Base-by-base conservation (phyloP, 2,797 vertebrate species). In the Typhlichthys eigenmanni region DNA sequence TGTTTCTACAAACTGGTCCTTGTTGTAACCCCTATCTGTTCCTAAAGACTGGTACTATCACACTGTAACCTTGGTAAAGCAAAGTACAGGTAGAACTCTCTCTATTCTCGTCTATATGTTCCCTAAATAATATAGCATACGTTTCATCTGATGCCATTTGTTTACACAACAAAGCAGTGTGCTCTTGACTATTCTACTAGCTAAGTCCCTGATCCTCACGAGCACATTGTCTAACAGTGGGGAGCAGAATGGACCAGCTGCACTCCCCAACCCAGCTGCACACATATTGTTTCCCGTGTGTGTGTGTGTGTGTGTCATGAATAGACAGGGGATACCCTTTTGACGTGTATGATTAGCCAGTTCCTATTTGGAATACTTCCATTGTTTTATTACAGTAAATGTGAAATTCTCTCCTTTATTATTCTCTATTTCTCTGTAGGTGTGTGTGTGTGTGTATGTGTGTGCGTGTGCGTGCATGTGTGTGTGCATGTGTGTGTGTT, bases 191-290 rank as follows among this genome's bases (percentile, higher is more conserved):
- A 62, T 38, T 47, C 45, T 13, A 58, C 68, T 55, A 71, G 60
- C 46, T 49, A 57, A 17, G 29, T 55, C 57, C 7, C 0, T 68
- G 74, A 69, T 71, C 67, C 70, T 84, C 79, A 85, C 81, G 72
- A 78, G 45, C 63, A 74, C 58, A 55, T 53, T 68, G 68, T 69
- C 69, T 65, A 75, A 76, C 71, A 80, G 81, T 66, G 71, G 69
- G 63, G 61, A 75, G 69, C 56, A 71, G 47, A 78, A 62, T 62
- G 65, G 68, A 69, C 13, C 79, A 82, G 81, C 86, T 87, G 80
- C 67, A 71, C 66, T 57, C 63, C 38, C 56, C 58, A 69, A 76
- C 68, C 24, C 76, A 85, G 82, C 79, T 71, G 68, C 66, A 60
- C 60, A 58, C 60, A 79, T 79, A 77, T 73, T 63, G 75, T 66